phyloP scores from a whole-genome alignment of 1,140 invertebrate genomes.

The Zaprionus taronus region DNA sequence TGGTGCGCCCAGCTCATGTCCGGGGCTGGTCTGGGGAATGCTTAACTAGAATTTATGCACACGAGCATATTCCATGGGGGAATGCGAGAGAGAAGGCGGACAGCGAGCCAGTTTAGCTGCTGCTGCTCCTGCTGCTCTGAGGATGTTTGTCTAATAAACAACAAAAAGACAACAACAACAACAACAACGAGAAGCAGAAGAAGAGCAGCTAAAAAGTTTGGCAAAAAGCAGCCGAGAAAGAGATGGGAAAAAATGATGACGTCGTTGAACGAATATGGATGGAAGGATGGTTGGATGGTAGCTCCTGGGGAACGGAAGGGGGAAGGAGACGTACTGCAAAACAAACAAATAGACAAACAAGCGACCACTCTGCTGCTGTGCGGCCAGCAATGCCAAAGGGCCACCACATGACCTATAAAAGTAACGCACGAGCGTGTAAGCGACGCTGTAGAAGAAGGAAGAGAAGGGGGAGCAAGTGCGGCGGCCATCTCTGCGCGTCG shows the following conservation, averaged over 20 bases:
- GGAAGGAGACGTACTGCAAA: conserved; percentile 23
- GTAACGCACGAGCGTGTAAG: conserved; percentile 46
- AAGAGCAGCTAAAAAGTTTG: conserved; percentile 64
- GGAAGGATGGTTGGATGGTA: conserved; percentile 18
- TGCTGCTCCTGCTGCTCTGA: conserved; percentile 6
- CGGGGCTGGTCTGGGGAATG: conserved; percentile 27
- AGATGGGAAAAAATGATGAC: conserved; percentile 65
- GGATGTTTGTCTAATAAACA: conserved; percentile 71
- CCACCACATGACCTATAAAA: conserved; percentile 63
- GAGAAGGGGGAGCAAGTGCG: conserved; percentile 16
- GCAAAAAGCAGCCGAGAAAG: conserved; percentile 54
- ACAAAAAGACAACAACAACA: conserved; percentile 41
- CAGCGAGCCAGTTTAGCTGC: conserved; percentile 7
- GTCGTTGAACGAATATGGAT: conserved; percentile 49
- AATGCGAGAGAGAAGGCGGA: conserved; percentile 39
- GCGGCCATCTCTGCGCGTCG: conserved; percentile 15
- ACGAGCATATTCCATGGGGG: conserved; percentile 73
- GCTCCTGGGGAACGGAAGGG: background rate
- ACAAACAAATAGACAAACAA: conserved; percentile 76
- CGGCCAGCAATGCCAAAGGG: conserved; percentile 48
- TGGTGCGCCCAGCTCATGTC: background rate
- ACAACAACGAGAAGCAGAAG: background rate
- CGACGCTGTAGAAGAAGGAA: background rate
- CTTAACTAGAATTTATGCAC: conserved; percentile 72
- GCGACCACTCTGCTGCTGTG: conserved; percentile 61